A percentile compares a stretch with the other conserved stretches of the same genome.
Evolutionary conservation across 1,140 invertebrate genomes (phyloP).

Genomic region (Pectinophora gossypiella): DNA sequence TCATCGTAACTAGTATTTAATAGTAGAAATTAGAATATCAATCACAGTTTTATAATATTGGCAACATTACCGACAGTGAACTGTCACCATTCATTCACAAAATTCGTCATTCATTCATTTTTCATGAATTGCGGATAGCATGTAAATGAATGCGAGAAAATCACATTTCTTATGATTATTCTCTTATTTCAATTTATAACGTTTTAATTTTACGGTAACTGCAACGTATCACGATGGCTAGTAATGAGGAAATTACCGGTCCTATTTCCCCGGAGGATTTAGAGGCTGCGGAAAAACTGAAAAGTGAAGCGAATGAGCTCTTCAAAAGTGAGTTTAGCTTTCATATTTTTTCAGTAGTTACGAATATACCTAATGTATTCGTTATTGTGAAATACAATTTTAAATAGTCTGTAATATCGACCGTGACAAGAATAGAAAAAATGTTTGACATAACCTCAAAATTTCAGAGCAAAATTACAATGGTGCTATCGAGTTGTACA

Average conservation of each 20-base stretch:
- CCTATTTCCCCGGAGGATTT: conserved; percentile 55
- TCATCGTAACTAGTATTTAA: too few relatives aligned
- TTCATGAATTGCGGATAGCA: conserved; percentile 50
- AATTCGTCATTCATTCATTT: conserved; percentile 28
- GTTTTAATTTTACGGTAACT: conserved; percentile 36
- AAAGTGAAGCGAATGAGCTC: conserved; percentile 68
- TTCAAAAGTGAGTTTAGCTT: conserved; percentile 64
- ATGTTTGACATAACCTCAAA: conserved; percentile 52
- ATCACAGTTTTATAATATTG: too few relatives aligned
- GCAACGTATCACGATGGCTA: conserved; percentile 41
- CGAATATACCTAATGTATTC: neutral
- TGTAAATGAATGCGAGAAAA: conserved; percentile 43
- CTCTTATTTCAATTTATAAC: conserved; percentile 26
- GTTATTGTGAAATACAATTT: neutral
- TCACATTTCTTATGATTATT: conserved; percentile 48
- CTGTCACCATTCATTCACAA: conserved; percentile 33
- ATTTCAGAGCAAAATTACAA: conserved; percentile 91
- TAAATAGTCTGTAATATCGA: too few relatives aligned
- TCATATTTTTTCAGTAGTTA: neutral
- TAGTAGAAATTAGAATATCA: too few relatives aligned
- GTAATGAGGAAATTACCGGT: conserved; percentile 48
- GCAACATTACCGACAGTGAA: neutral
- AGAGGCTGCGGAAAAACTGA: conserved; percentile 58
- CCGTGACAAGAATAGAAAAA: conserved; percentile 22
- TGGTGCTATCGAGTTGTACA: conserved; percentile 92